Percentiles rank a stretch among this genome's conserved stretches.
phyloP scores from a whole-genome alignment of 2,113 vertebrate genomes.

The Phrynocephalus versicolor region DNA sequence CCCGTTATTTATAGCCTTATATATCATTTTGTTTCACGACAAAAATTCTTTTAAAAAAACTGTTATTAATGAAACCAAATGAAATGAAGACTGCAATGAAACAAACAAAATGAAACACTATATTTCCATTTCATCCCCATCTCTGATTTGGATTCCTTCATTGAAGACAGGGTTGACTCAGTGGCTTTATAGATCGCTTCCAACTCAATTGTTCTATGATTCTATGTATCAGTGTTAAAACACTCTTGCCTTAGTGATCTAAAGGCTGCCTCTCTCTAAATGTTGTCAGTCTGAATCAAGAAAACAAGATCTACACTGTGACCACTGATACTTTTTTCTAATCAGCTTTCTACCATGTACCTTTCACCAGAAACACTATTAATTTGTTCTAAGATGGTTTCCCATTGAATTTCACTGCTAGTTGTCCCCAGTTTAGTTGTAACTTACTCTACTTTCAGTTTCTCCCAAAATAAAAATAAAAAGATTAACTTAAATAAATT shows the following conservation, averaged over 20 bases:
- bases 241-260: neutral
- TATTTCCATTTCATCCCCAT: no score
- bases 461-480: neutral
- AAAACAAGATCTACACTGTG: neutral
- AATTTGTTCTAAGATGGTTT: constrained; percentile 1
- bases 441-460: neutral
- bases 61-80: no score
- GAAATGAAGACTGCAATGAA: no score
- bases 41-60: no score
- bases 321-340: neutral
- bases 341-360: neutral
- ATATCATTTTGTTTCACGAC: no score
- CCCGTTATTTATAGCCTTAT: no score
- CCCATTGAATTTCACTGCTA: neutral
- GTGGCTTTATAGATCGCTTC: no score
- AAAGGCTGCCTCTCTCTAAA: neutral
- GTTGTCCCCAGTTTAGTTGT: neutral
- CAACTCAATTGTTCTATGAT: no score
- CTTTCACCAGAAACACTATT: neutral
- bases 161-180: no score
- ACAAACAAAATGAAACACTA: no score
- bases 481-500: neutral
- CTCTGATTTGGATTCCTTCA: no score
- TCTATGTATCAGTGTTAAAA: neutral
- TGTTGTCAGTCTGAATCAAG: neutral